phyloP scores from a whole-genome alignment of 2,888 invertebrate species.

The Caenorhabditis angaria region DNA sequence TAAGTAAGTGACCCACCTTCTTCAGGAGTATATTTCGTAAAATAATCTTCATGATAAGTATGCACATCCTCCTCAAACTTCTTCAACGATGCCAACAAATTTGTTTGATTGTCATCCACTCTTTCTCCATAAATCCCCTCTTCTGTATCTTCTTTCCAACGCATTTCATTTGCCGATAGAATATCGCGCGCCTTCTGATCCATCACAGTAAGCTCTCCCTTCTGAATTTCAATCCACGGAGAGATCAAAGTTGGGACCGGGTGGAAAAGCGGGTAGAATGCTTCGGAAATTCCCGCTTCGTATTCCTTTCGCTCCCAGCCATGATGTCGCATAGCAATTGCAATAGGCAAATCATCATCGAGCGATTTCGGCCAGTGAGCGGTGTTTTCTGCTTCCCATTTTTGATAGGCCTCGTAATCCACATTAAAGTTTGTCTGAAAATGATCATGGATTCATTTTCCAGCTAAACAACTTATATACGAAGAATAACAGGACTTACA shows the following conservation, averaged over 20 bases:
- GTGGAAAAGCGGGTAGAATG: conserved; percentile 33
- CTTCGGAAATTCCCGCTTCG: conserved; percentile 30
- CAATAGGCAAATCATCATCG: conserved; percentile 23
- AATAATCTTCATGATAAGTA: neutral
- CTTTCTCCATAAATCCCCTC: neutral
- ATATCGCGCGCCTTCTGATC: no score
- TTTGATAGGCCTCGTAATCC: conserved; percentile 12
- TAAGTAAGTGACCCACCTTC: neutral
- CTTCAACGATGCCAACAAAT: conserved; percentile 10
- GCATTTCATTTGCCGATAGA: neutral
- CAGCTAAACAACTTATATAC: neutral
- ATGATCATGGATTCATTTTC: neutral
- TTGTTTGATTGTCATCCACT: conserved; percentile 9
- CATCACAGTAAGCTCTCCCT: neutral
- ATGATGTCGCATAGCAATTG: conserved; percentile 22
- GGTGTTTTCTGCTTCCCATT: conserved; percentile 24
- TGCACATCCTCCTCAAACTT: conserved; percentile 3
- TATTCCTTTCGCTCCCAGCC: conserved; percentile 26
- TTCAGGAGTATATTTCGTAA: neutral
- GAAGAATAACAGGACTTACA: neutral
- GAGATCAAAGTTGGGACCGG: conserved; percentile 25
- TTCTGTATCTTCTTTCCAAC: neutral
- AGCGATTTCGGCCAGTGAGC: conserved; percentile 33
- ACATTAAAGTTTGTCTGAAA: conserved; percentile 8
- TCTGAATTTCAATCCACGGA: neutral